A percentile compares a stretch with the other conserved stretches of the same genome.
Conservation (phyloP, 2,888 invertebrate genomes). For the Bellardia pandia region DNA sequence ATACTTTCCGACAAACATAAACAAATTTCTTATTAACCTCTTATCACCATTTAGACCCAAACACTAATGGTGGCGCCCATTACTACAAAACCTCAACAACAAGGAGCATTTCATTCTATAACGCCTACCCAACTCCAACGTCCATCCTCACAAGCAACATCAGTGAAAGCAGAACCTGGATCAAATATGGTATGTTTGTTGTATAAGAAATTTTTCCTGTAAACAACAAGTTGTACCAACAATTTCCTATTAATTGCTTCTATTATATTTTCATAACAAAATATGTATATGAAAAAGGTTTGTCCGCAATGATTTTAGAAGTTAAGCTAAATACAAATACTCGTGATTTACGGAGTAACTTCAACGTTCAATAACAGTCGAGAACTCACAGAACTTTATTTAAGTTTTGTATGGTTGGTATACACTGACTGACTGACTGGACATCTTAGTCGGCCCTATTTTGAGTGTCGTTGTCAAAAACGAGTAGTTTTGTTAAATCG, state of each 20-base stretch:
- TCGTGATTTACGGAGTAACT: not conserved
- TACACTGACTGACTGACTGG: too few species aligned
- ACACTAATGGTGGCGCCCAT: slow-evolving; percentile 77
- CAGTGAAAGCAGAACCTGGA: slow-evolving; percentile 82
- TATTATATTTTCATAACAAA: slow-evolving; percentile 19
- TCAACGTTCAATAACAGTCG: not conserved
- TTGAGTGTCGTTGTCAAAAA: too few species aligned
- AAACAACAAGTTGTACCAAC: not conserved
- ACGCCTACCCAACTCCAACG: slow-evolving; percentile 79
- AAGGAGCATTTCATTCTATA: slow-evolving; percentile 80
- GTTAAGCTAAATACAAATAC: not conserved
- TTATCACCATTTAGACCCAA: slow-evolving; percentile 73
- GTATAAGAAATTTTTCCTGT: not conserved
- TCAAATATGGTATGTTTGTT: slow-evolving; percentile 79
- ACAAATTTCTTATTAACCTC: not conserved
- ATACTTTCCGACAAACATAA: not conserved
- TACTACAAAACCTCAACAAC: slow-evolving; percentile 74
- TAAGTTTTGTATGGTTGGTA: too few species aligned
- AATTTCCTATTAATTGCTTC: slow-evolving; percentile 9
- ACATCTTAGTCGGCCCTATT: too few species aligned
- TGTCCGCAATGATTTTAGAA: not conserved
- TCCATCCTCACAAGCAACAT: slow-evolving; percentile 81
- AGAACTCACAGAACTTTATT: too few species aligned
- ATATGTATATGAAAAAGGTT: not conserved
- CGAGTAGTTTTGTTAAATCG: too few species aligned